Evolutionary conservation across 2,888 invertebrate species (phyloP).

Genomic region (Synergus umbraculus): DNA sequence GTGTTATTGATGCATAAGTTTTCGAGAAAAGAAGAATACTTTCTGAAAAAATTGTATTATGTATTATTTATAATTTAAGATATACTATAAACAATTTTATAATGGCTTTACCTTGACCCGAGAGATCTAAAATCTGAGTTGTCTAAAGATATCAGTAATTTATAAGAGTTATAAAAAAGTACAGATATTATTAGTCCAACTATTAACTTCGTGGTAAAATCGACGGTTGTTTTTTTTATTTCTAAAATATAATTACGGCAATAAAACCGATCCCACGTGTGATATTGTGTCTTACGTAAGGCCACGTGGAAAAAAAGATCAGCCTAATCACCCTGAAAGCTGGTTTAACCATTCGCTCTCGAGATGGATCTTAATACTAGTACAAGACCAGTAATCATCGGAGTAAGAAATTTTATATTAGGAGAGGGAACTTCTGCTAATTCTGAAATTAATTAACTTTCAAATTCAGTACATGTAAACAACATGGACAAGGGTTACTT

Average conservation of each 20-base stretch:
- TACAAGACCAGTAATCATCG: slow-evolving; percentile 20
- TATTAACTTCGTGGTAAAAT: not conserved
- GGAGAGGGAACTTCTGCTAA: slow-evolving; percentile 20
- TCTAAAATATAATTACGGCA: slow-evolving; percentile 12
- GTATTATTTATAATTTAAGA: not conserved
- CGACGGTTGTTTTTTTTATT: not conserved
- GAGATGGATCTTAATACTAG: slow-evolving; percentile 16
- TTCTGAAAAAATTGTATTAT: not conserved
- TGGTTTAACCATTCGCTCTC: not conserved
- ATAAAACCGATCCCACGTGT: slow-evolving; percentile 27
- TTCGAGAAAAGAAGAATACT: not conserved
- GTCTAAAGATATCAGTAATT: slow-evolving; percentile 5
- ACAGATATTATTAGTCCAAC: not conserved
- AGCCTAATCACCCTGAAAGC: slow-evolving; percentile 14
- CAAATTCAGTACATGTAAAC: not conserved
- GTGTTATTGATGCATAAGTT: not conserved
- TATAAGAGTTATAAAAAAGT: slow-evolving; percentile 5
- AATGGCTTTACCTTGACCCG: not conserved
- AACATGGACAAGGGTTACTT: not conserved
- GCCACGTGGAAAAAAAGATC: slow-evolving; percentile 1
- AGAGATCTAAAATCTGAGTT: not conserved
- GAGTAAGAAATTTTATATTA: slow-evolving; percentile 43
- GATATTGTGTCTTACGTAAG: slow-evolving; percentile 14
- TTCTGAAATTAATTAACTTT: slow-evolving; percentile 26
- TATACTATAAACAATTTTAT: not conserved